A percentile compares a stretch with the other conserved stretches of the same genome.
phyloP scores from a whole-genome alignment of 2,113 vertebrate species.

The Lepidothrix coronata region DNA sequence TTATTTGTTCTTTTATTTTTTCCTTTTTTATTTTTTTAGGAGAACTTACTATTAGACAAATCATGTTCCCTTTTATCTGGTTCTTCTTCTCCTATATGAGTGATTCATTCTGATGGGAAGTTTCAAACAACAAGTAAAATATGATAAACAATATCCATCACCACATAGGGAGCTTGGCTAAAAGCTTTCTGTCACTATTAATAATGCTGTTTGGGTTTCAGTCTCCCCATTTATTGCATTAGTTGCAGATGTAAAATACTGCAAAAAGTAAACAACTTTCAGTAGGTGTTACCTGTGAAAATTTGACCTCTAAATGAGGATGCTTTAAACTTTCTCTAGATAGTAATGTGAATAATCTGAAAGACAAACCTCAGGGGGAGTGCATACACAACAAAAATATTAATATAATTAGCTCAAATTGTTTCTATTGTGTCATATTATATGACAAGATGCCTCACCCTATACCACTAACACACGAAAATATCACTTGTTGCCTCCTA shows the following conservation, averaged over 20 bases:
- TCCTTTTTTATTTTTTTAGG: background rate
- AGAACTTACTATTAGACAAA: background rate
- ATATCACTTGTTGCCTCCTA: background rate
- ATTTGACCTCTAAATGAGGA: background rate
- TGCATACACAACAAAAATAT: background rate
- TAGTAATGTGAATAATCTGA: background rate
- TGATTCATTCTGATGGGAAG: slow-evolving; percentile 60
- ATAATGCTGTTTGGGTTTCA: slow-evolving; percentile 51
- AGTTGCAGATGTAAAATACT: background rate
- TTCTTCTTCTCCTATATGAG: slow-evolving; percentile 6
- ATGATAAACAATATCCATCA: slow-evolving; percentile 63
- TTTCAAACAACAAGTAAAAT: slow-evolving; percentile 68
- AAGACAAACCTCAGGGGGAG: background rate
- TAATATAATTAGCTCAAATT: background rate
- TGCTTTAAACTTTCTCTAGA: background rate
- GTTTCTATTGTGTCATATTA: background rate
- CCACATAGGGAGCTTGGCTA: slow-evolving; percentile 19
- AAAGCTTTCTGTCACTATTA: slow-evolving; percentile 68
- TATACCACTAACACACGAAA: background rate
- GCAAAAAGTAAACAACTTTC: background rate
- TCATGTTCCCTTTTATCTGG: background rate
- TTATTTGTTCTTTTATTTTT: background rate
- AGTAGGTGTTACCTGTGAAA: background rate
- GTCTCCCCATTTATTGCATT: slow-evolving; percentile 13
- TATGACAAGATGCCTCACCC: background rate